Evolutionary conservation across 1,140 invertebrate species (phyloP).

Genomic region (Venustaconcha ellipsiformis): DNA sequence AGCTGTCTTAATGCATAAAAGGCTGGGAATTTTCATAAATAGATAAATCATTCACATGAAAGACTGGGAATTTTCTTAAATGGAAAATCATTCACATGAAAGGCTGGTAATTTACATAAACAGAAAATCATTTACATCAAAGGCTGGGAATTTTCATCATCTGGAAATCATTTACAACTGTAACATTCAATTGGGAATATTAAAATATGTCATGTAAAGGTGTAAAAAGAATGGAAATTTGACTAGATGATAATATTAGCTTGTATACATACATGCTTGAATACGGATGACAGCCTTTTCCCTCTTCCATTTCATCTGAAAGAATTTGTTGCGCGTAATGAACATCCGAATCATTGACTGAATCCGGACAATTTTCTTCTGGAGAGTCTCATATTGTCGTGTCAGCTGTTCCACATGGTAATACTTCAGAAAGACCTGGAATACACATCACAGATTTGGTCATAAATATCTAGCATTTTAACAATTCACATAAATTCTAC

Average conservation of each 20-base stretch:
- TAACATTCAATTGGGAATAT: too few relatives aligned
- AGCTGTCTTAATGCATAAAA: too few relatives aligned
- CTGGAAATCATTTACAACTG: too few relatives aligned
- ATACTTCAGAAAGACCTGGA: constrained; percentile 85
- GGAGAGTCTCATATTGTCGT: constrained; percentile 81
- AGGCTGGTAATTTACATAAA: too few relatives aligned
- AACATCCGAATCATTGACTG: constrained; percentile 81
- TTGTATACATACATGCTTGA: constrained; percentile 27
- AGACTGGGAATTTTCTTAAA: too few relatives aligned
- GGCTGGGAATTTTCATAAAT: too few relatives aligned
- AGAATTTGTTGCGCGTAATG: constrained; percentile 73
- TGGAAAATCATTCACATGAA: too few relatives aligned
- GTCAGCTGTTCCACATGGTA: constrained; percentile 87
- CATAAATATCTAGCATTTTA: neutral
- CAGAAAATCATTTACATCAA: too few relatives aligned
- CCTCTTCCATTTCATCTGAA: constrained; percentile 69
- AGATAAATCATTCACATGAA: too few relatives aligned
- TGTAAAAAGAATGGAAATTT: too few relatives aligned
- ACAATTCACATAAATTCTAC: neutral
- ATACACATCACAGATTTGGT: neutral
- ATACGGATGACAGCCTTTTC: constrained; percentile 64
- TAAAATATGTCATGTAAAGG: too few relatives aligned
- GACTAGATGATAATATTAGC: neutral
- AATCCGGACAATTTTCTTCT: constrained; percentile 78
- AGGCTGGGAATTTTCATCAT: too few relatives aligned